Base-by-base conservation (phyloP, 2,113 vertebrate genomes). In the Empidonax traillii region DNA sequence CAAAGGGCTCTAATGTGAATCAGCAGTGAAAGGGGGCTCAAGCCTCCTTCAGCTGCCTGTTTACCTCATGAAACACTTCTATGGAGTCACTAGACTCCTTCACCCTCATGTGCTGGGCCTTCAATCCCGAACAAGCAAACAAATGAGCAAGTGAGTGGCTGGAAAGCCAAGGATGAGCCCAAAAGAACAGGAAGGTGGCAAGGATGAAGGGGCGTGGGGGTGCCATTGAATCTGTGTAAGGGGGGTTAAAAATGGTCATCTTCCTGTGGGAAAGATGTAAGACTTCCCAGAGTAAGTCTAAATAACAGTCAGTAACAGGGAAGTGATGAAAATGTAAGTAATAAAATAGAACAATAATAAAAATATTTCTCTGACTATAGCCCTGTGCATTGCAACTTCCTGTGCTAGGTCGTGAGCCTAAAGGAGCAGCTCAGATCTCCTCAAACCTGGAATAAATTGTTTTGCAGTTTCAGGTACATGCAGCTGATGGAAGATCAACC, bases 101-200 rank as follows among this genome's bases (percentile, higher is more conserved):
- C 1, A 1, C 17, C 8, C 28, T 46, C 55, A 3, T 10, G 41
- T 1, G 0, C 8, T 35, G 7, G 0, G 7, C 22, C n/a, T 33
- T 66, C 52, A 37, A 55, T 35, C 9, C 31, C 25, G 18, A 24
- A 58, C 6, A 15, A 53, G 19, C 30, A 46, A 66, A 66, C 2
- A 5, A 46, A 3, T 1, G 33, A 66, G 7, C 10, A 18, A 68
- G 13, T 0, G 14, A 35, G 19, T 2, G n/a, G 6, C 46, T 8
- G 28, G 24, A 25, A 62, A 41, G 43, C 10, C 14, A 17, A 37
- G 28, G 10, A 19, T 0, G 1, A 56, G 12, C 30, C 9, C 37
- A 68, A 23, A 25, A 8, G 9, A 14, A 17, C 25, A 41, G 39
- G 27, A 5, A 8, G 39, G 39, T 30, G 39, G 25, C 4, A 5